Evolutionary conservation across 1,140 invertebrate genomes (phyloP), one percentile per base, ranked within the genome.

Genomic region (Tetraneura akinire): DNA sequence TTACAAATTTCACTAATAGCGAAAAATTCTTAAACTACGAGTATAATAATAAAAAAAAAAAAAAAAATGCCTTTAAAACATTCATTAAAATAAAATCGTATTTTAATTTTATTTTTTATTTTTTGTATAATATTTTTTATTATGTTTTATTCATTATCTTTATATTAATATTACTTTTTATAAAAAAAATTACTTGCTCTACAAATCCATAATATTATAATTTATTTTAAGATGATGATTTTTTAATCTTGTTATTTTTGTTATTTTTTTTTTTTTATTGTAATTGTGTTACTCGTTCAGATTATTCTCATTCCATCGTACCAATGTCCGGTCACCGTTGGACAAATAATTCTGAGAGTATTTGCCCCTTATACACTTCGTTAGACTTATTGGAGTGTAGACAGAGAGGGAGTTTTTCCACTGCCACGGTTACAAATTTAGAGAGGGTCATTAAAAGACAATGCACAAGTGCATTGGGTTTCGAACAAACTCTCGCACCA

Each of bases 231-330:
- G 21, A 57, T 13, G 21, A 57, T 57, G 55, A 57, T 57, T 57
- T 57, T 57, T 57, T 45, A 45, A 6, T 45, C 4, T 45, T 45
- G 11, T 45, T 45, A 45, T 45, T 49, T 3, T 49, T 8, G 14
- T 64, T 32, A 16, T 64, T 8, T 37, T 64, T 64, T 74, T 55
- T 32, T 53, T 29, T 11, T 32, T 55, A 16, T 18, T 74, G 53
- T 26, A 53, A 16, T 74, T n/a, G n/a, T n/a, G n/a, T n/a, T n/a
- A n/a, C n/a, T n/a, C n/a, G 70, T 74, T 74, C 26, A 74, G 9
- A 51, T n/a, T n/a, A n/a, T n/a, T n/a, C n/a, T n/a, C n/a, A n/a
- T 55, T 32, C 32, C 55, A 51, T 74, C 32, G 8, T 29, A 74
- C 23, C 49, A 11, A n/a, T 11, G 70, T 74, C 49, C 21, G n/a